Base-by-base conservation (phyloP, 2,113 vertebrate species). In the Hymenochirus boettgeri region DNA sequence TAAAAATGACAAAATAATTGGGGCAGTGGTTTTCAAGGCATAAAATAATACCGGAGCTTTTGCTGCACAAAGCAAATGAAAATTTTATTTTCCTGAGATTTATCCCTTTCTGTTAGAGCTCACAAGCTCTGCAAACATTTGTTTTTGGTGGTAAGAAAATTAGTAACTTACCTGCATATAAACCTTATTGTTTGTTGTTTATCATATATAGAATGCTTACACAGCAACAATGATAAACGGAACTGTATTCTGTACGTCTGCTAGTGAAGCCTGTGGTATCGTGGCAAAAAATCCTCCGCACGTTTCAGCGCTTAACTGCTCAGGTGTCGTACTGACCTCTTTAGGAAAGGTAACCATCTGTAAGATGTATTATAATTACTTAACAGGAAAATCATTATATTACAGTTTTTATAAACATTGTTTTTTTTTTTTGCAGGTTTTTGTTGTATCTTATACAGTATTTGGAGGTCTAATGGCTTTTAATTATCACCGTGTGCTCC, bases 381-480 rank as follows among this genome's bases (percentile, higher is more conserved):
- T 33, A 33, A 56, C 15, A 19, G 7, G 11, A 27, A 31, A 4
- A 27, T 25, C 18, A 18, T 4, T 57, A 7, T 19, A 57, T 26
- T 18, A 57, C 13, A 12, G 29, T n/a, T n/a, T n/a, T n/a, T n/a
- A n/a, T n/a, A n/a, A n/a, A n/a, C n/a, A n/a, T n/a, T n/a, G 66
- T 72, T 71, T 18, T 65, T 26, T 71, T 61, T 61, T 0, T 56
- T 73, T 55, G 24, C 70, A 89, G 89, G 83, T 85, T 26, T 75
- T 91, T 73, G 86, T 90, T 70, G 82, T 86, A 2, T 88, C 81
- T 56, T 85, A 86, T 66, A 89, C 89, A 4, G 76, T 79, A 37
- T 90, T 91, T 56, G 89, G 82, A 70, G 89, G 89, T 17, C 62
- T 90, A 47, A 86, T 90, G 87, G 84, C 83, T 4, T 90, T 91